These are phyloP conservation scores for Papilio xuthus DNA, from an alignment of 1,140 invertebrate species.

Conservation along the genomic window DNA sequence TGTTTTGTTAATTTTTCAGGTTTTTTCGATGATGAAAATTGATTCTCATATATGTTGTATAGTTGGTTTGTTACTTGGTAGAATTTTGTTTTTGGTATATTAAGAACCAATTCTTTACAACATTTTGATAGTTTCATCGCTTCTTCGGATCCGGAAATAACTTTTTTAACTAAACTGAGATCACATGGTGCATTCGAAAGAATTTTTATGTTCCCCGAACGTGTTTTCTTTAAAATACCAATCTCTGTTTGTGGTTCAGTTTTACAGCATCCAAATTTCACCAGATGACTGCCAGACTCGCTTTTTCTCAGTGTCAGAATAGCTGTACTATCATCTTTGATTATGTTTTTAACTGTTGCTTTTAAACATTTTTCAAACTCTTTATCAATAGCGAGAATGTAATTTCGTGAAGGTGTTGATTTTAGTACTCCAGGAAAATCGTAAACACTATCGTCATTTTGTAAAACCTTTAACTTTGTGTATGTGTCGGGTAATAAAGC, in stretches of 20 bases:
- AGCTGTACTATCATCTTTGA: conserved; percentile 45
- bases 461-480: conserved; percentile 49
- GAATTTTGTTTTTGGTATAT: background rate
- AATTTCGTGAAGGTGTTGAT: conserved; percentile 55
- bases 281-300: conserved; percentile 47
- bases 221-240: conserved; percentile 55
- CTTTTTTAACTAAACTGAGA: conserved; percentile 4
- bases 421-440: conserved; percentile 51
- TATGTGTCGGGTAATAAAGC: conserved; percentile 35
- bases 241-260: conserved; percentile 40
- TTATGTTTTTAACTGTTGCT: conserved; percentile 47
- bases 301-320: conserved; percentile 50
- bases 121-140: conserved; percentile 26
- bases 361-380: conserved; percentile 62
- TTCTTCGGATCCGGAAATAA: conserved; percentile 11
- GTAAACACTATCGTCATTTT: conserved; percentile 35
- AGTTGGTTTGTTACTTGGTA: background rate
- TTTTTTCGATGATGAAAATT: background rate
- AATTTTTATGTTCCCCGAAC: conserved; percentile 61
- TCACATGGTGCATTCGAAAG: conserved; percentile 42
- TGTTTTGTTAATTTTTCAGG: background rate
- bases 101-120: conserved; percentile 26
- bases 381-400: conserved; percentile 60
- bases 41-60: background rate
- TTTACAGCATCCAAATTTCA: conserved; percentile 46